phyloP scores from a whole-genome alignment of 2,113 vertebrate genomes.

The Addax nasomaculatus region DNA sequence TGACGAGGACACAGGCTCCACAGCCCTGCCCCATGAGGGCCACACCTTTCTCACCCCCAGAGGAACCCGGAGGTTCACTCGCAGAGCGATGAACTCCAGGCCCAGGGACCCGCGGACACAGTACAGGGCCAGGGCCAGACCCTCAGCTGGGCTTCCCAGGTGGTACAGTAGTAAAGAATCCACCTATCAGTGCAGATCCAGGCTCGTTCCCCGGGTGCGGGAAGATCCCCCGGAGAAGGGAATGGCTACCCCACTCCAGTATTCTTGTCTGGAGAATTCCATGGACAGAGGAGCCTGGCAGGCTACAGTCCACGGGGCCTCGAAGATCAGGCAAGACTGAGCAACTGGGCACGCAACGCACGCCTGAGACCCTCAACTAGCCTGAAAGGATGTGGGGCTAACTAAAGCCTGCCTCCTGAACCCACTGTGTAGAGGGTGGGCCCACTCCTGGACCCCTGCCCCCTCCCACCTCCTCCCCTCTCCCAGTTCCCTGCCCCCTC shows the following conservation, averaged over 20 bases:
- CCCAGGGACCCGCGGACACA: fast-evolving
- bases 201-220: fast-evolving
- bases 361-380: fast-evolving
- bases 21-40: fast-evolving
- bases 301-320: background rate
- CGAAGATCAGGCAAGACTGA: background rate
- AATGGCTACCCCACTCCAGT: background rate
- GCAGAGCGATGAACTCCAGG: background rate
- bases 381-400: fast-evolving
- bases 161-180: background rate
- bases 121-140: background rate
- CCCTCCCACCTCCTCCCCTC: background rate
- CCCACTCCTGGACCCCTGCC: background rate
- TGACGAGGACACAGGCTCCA: fast-evolving
- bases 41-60: too few species aligned
- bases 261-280: background rate
- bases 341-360: fast-evolving
- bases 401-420: background rate
- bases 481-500: fast-evolving
- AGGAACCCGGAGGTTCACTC: background rate
- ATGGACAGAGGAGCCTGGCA: background rate
- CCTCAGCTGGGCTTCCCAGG: background rate
- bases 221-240: background rate
- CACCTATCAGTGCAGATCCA: background rate
- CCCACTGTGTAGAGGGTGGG: background rate